phyloP scores from a whole-genome alignment of 2,113 vertebrate genomes.

The Bubalus kerabau region DNA sequence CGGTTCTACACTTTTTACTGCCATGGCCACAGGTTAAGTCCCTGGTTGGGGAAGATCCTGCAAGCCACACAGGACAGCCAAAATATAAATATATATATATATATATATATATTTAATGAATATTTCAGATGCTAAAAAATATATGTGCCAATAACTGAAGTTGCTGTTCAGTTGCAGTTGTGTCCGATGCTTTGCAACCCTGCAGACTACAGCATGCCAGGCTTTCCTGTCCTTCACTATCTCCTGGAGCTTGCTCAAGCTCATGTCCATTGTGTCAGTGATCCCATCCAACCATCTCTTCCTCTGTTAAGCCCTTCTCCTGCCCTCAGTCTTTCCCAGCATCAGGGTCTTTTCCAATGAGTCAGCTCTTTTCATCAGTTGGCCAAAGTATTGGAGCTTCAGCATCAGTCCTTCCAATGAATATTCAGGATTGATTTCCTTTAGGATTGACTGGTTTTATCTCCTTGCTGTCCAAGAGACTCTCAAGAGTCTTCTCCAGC shows the following conservation, averaged over 20 bases:
- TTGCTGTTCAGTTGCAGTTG: not conserved
- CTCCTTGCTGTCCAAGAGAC: not conserved
- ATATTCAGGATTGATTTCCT: not conserved
- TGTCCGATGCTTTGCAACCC: not conserved
- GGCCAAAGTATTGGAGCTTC: not conserved
- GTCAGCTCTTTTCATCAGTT: not conserved
- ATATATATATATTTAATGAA: not conserved
- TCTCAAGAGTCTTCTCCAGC: not conserved
- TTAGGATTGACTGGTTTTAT: not conserved
- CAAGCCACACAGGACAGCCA: not conserved
- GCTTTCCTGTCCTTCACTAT: not conserved
- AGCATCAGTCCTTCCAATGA: not conserved
- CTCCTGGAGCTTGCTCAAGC: not conserved
- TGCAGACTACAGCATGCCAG: rapidly evolving
- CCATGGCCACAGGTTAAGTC: not conserved
- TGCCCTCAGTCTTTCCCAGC: not conserved
- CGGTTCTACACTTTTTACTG: not conserved
- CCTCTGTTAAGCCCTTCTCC: not conserved
- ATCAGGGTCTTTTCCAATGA: not conserved
- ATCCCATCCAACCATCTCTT: not conserved
- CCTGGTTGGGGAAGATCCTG: not conserved
- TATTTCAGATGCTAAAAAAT: not conserved
- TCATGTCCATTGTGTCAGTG: not conserved
- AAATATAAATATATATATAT: not conserved
- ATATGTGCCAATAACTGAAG: not conserved